Base-by-base conservation (phyloP, 2,888 invertebrate species). In the Argynnis bischoffii region DNA sequence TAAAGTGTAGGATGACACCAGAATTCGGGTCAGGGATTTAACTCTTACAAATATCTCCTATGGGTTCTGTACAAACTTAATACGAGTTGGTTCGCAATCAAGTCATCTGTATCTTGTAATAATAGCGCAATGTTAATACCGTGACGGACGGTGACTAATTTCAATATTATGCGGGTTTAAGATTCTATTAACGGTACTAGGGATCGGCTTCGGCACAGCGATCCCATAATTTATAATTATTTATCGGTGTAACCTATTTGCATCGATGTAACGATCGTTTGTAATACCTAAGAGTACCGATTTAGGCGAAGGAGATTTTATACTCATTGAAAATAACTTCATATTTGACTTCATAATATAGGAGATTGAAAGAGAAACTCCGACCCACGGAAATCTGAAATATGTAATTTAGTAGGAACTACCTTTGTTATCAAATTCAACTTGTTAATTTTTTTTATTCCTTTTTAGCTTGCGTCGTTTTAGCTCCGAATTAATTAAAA, bases 131-230 rank as follows among this genome's bases (percentile, higher is more conserved):
- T 74, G 69, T 69, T 72, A 76, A 69, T 48, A 73, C 81, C 85
- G 79, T 87, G 86, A 87, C 88, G 79, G 83, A 88, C 77, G 79
- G 81, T 85, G 86, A 89, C 81, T 86, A 85, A 89, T 88, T 81
- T 70, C 78, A 76, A 75, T 77, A 85, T 86, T 84, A 85, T 79
- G 79, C 77, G 77, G 78, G 76, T 78, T 81, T 81, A 81, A 85
- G 81, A 81, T 79, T 83, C 79, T 83, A 86, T 83, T 88, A 90
- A 89, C 89, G 86, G 89, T 83, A 85, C 81, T 75, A 70, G 63
- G 61, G 56, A 65, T 66, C 63, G 66, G 70, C 69, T 72, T 74
- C 77, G 74, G 69, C 70, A 74, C 74, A 76, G 74, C 77, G 81
- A 79, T 79, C 80, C 71, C 76, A 80, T 84, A 82, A 84, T 75